Conservation (phyloP, 2,113 vertebrate genomes). For the Thunnus maccoyii region DNA sequence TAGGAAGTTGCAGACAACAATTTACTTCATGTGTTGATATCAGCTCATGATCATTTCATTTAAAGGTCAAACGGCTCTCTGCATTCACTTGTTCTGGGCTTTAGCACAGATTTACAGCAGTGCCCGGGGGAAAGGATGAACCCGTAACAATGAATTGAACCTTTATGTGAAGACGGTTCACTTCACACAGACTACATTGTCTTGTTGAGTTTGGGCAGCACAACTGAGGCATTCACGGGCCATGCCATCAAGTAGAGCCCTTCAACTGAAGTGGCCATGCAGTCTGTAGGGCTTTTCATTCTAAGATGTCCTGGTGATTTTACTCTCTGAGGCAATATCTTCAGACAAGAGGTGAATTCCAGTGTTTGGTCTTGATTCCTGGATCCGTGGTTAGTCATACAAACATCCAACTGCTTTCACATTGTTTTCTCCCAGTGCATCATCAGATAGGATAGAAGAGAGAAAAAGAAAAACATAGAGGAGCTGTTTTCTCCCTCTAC, state of each 20-base stretch:
- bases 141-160: slow-evolving; percentile 61
- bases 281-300: slow-evolving; percentile 19
- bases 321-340: not conserved
- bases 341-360: not conserved
- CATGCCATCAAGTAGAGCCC: slow-evolving; percentile 38
- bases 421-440: not conserved
- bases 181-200: slow-evolving; percentile 77
- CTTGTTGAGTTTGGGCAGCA: slow-evolving; percentile 44
- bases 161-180: slow-evolving; percentile 48
- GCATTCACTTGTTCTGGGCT: slow-evolving; percentile 53
- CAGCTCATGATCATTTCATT: slow-evolving; percentile 34
- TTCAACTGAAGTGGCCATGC: slow-evolving; percentile 35
- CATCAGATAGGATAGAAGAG: not conserved
- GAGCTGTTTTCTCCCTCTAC: slow-evolving; percentile 9
- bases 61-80: slow-evolving; percentile 48
- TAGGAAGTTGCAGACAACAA: slow-evolving; percentile 27
- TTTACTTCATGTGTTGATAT: slow-evolving; percentile 17
- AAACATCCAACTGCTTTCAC: not conserved
- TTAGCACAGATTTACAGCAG: slow-evolving; percentile 49
- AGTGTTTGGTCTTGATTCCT: slow-evolving; percentile 8
- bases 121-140: slow-evolving; percentile 49
- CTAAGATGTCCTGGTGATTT: not conserved
- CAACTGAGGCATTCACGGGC: slow-evolving; percentile 71
- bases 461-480: slow-evolving; percentile 8
- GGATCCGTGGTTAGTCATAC: not conserved